These are phyloP conservation scores for Sciurus niger DNA, from an alignment of 2,113 vertebrate species.

Conservation along the genomic window DNA sequence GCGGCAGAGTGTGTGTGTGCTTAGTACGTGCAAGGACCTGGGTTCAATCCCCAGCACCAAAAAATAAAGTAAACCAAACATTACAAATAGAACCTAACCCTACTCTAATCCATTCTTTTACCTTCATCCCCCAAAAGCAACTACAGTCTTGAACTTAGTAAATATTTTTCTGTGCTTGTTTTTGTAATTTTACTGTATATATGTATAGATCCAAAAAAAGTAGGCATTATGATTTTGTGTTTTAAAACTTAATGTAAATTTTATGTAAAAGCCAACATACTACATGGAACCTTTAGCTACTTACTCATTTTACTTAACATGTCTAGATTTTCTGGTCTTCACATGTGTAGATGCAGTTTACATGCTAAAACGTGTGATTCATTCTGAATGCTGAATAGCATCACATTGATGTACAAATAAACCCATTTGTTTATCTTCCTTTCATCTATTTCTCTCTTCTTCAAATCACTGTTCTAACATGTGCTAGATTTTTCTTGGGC, in stretches of 20 bases:
- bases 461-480: slow-evolving; percentile 11
- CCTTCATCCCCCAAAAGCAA: not conserved
- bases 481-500: not conserved
- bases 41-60: not conserved
- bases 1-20: not conserved
- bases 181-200: not conserved
- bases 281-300: not conserved
- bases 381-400: not conserved
- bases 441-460: slow-evolving; percentile 19
- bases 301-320: not conserved
- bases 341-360: not conserved
- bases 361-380: not conserved
- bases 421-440: not conserved
- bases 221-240: not conserved
- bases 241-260: slow-evolving; percentile 21
- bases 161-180: slow-evolving; percentile 10
- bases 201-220: not conserved
- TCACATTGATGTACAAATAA: not conserved
- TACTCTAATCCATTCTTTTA: not conserved
- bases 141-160: not conserved
- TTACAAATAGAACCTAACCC: slow-evolving; percentile 7
- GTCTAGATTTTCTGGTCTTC: not conserved
- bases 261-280: not conserved
- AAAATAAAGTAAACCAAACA: not conserved
- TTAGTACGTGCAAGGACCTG: not conserved